phyloP scores from a whole-genome alignment of 2,797 vertebrate genomes.

The Anguilla anguilla region DNA sequence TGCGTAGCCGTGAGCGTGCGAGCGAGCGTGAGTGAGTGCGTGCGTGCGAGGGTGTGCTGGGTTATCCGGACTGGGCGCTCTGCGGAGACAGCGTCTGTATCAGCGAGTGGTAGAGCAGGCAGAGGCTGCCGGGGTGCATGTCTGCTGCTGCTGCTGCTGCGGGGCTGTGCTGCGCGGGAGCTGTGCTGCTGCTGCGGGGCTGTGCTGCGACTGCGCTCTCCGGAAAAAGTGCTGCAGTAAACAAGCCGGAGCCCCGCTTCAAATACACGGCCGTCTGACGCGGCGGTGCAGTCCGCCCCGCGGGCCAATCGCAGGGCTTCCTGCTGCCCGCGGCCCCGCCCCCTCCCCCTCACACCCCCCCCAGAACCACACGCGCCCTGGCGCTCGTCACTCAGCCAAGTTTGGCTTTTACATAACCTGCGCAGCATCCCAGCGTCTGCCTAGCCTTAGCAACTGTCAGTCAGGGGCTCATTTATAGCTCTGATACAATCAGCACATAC shows the following conservation, averaged over 20 bases:
- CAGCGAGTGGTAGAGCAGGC: constrained; percentile 63
- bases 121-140: constrained; percentile 68
- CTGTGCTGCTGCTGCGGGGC: constrained; percentile 49
- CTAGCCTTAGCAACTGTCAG: constrained; percentile 25
- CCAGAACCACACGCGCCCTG: neutral
- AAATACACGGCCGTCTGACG: constrained; percentile 52
- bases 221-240: constrained; percentile 80
- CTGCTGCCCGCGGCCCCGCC: neutral
- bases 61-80: constrained; percentile 78
- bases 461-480: constrained; percentile 11
- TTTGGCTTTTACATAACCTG: constrained; percentile 45
- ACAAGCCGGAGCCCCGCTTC: constrained; percentile 62
- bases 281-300: constrained; percentile 25
- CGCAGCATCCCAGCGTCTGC: constrained; percentile 28
- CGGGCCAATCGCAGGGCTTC: constrained; percentile 44
- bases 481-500: neutral
- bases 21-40: no score
- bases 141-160: constrained; percentile 46
- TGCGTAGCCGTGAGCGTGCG: constrained; percentile 33
- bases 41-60: constrained; percentile 39
- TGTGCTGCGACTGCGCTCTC: constrained; percentile 58
- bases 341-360: neutral
- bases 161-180: constrained; percentile 45
- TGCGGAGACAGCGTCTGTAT: constrained; percentile 68
- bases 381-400: constrained; percentile 36